A percentile compares a stretch with the other conserved stretches of the same genome.
These are phyloP conservation scores for Dolichomitus sp. DNA, from an alignment of 2,888 invertebrate species.

Conservation along the genomic window DNA sequence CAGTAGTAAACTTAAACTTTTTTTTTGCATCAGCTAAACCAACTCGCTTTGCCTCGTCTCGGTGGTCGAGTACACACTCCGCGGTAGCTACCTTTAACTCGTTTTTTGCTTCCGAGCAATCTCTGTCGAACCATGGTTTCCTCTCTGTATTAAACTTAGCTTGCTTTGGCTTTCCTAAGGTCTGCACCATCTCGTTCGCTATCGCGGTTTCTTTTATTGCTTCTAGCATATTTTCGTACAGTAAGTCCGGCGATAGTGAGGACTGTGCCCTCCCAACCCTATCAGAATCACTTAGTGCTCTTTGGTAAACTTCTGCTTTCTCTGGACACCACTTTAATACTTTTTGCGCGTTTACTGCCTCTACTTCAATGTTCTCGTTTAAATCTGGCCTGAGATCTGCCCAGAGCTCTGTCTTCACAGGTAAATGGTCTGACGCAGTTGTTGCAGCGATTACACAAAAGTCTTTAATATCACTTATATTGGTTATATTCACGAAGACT, in stretches of 20 bases:
- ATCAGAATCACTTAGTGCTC: background rate
- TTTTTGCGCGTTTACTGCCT: background rate
- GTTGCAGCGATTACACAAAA: too few species aligned
- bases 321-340: slow-evolving; percentile 4
- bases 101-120: slow-evolving; percentile 18
- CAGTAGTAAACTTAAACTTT: background rate
- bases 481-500: background rate
- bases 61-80: background rate
- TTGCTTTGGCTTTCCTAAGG: background rate
- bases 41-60: background rate
- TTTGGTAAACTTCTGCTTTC: background rate
- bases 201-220: slow-evolving; percentile 8
- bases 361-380: background rate
- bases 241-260: background rate
- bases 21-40: background rate
- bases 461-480: background rate
- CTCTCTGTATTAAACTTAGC: background rate
- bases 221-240: slow-evolving; percentile 16
- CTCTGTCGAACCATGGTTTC: slow-evolving; percentile 40
- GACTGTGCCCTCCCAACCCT: background rate
- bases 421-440: too few species aligned
- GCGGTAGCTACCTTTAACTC: background rate
- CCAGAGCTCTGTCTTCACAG: background rate
- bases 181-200: background rate
- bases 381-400: background rate